A percentile compares a stretch with the other conserved stretches of the same genome.
These are phyloP conservation scores for Xiphydria camelus DNA, from an alignment of 2,888 invertebrate species.

Conservation along the genomic window DNA sequence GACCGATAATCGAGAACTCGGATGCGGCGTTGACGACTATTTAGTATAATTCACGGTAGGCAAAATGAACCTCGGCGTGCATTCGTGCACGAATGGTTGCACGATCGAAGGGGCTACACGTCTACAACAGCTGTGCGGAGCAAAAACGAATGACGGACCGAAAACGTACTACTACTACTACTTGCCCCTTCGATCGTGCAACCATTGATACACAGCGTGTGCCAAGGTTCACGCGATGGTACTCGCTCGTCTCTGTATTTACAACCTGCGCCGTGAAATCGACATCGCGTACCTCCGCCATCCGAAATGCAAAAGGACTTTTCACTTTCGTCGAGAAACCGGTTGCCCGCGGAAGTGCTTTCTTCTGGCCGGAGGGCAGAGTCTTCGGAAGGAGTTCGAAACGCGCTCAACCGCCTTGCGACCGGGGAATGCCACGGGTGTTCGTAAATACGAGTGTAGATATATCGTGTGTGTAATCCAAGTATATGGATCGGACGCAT, in stretches of 20 bases:
- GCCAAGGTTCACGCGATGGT: not conserved
- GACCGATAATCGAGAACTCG: too few species aligned
- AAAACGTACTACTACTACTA: too few species aligned
- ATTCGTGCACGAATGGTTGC: too few species aligned
- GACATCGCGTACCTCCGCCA: not conserved
- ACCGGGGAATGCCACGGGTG: not conserved
- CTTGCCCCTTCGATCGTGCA: too few species aligned
- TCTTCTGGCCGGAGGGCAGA: conserved; percentile 10
- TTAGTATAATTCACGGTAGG: too few species aligned
- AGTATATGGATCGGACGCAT: conserved; percentile 2
- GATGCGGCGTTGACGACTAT: too few species aligned
- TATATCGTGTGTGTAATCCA: not conserved
- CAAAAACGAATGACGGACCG: too few species aligned
- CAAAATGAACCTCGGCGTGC: too few species aligned
- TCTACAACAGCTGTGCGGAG: too few species aligned
- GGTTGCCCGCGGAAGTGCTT: conserved; percentile 15
- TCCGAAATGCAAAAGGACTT: conserved; percentile 4
- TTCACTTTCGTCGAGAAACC: conserved; percentile 25
- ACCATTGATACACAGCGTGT: not conserved
- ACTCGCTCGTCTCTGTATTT: too few species aligned
- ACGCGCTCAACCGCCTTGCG: not conserved
- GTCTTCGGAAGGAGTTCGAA: not conserved
- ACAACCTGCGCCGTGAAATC: too few species aligned
- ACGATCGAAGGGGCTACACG: too few species aligned
- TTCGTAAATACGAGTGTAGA: not conserved